A percentile compares a stretch with the other conserved stretches of the same genome.
phyloP scores from a whole-genome alignment of 2,797 vertebrate species.

The Champsocephalus esox region DNA sequence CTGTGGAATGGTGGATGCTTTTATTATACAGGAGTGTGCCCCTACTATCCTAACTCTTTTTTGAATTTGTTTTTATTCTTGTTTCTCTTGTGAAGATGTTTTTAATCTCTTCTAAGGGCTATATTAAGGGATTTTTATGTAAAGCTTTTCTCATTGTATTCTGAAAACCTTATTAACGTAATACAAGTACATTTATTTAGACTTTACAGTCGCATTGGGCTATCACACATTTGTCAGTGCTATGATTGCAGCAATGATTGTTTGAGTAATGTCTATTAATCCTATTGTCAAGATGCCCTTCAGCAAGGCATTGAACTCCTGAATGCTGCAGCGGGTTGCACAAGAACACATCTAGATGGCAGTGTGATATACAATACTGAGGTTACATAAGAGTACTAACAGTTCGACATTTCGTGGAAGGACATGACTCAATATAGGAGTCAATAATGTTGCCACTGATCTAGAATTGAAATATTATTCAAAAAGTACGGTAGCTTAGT shows the following conservation, averaged over 20 bases:
- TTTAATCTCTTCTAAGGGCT: slow-evolving; percentile 3
- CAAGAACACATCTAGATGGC: slow-evolving; percentile 5
- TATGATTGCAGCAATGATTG: background rate
- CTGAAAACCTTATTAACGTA: background rate
- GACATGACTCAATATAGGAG: background rate
- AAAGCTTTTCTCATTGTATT: background rate
- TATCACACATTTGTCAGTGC: background rate
- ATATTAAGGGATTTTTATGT: background rate
- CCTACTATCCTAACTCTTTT: background rate
- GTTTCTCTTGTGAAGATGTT: background rate
- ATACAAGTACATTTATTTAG: slow-evolving; percentile 11
- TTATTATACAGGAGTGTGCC: slow-evolving; percentile 1
- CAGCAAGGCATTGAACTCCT: background rate
- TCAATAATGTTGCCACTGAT: background rate
- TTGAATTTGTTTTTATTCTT: background rate
- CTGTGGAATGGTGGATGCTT: background rate
- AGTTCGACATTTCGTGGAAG: background rate
- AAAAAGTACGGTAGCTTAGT: background rate
- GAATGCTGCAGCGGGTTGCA: background rate
- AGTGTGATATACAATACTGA: background rate
- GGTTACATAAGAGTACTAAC: background rate
- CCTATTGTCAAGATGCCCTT: background rate
- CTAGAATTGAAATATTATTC: background rate
- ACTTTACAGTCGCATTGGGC: slow-evolving; percentile 1
- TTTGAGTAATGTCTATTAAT: slow-evolving; percentile 5